Conservation (phyloP, 1,140 invertebrate genomes). For the Cotesia typhae region DNA sequence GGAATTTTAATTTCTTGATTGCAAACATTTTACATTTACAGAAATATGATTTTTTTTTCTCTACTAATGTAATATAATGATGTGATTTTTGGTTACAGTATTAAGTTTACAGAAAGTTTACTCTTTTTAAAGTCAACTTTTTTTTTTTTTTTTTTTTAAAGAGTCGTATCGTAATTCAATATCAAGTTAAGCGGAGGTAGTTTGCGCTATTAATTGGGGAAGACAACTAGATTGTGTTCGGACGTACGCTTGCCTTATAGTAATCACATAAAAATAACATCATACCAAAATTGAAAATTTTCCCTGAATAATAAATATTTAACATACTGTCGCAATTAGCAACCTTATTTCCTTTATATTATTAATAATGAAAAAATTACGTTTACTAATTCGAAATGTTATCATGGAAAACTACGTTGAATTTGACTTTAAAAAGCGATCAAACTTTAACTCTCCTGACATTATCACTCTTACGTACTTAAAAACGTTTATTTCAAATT, state of each 20-base stretch:
- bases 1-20: too few species aligned
- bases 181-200: constrained; percentile 12
- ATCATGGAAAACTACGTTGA: too few species aligned
- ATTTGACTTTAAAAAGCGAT: too few species aligned
- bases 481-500: not conserved
- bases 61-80: too few species aligned
- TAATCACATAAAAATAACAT: not conserved
- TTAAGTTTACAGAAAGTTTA: not conserved
- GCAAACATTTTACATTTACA: too few species aligned
- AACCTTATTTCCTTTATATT: too few species aligned
- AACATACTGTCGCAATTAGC: not conserved
- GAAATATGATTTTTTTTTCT: too few species aligned
- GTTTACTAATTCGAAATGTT: too few species aligned
- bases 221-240: constrained; percentile 5
- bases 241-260: not conserved
- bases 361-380: too few species aligned
- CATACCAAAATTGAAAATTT: not conserved
- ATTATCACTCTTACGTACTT: too few species aligned
- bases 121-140: not conserved
- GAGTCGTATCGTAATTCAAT: not conserved
- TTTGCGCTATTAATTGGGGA: constrained; percentile 9
- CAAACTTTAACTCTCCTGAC: too few species aligned
- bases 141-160: not conserved
- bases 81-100: too few species aligned
- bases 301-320: not conserved